phyloP scores from a whole-genome alignment of 2,113 vertebrate species.

The Triplophysa tibetana region DNA sequence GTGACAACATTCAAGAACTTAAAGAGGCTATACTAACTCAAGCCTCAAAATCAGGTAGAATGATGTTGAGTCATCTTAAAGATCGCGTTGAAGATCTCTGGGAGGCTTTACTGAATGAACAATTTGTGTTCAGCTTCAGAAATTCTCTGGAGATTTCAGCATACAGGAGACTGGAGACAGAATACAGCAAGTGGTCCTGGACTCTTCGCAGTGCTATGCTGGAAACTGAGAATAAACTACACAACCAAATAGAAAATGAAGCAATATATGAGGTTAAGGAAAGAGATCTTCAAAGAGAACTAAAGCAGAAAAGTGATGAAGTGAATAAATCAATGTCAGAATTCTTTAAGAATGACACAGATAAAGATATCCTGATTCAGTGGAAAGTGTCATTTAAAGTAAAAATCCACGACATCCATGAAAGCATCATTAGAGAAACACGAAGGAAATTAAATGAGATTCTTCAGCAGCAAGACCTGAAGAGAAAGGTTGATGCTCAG shows the following conservation, averaged over 20 bases:
- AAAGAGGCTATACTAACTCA: constrained; percentile 34
- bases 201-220: too few species aligned
- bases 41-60: constrained; percentile 31
- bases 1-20: constrained; percentile 51
- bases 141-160: too few species aligned
- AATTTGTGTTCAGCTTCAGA: too few species aligned
- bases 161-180: too few species aligned
- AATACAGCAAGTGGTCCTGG: too few species aligned
- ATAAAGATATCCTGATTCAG: constrained; percentile 30
- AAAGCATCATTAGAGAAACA: background rate
- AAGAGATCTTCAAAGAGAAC: constrained; percentile 8
- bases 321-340: constrained; percentile 53
- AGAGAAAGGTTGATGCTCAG: background rate
- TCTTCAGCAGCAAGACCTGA: background rate
- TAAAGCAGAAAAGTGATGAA: constrained; percentile 34
- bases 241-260: too few species aligned
- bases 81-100: too few species aligned
- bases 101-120: too few species aligned
- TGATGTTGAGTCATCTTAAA: constrained; percentile 55
- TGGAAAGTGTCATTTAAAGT: constrained; percentile 37
- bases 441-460: background rate
- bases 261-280: too few species aligned
- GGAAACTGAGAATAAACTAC: too few species aligned
- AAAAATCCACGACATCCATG: background rate
- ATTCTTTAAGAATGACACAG: constrained; percentile 57